Evolutionary conservation across 64 coral and sea anemone species (phyloP), one percentile per base, ranked within the genome.

Genomic region (Platygyra sinensis): DNA sequence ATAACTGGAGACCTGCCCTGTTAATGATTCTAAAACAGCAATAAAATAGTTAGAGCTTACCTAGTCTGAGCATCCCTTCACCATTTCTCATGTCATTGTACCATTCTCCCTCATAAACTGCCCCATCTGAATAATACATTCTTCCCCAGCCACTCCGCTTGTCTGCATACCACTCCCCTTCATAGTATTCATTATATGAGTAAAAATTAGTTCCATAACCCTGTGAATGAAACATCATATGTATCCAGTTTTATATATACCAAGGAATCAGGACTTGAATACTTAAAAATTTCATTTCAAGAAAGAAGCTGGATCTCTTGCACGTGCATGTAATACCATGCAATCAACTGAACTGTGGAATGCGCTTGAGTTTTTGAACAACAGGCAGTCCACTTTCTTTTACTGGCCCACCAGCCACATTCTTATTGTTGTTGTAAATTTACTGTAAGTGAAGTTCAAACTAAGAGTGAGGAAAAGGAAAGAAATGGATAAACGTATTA

Each of bases 201-300:
- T 95, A 98, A 52, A 98, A 98, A 62, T 98, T 98, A n/a, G 96
- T 95, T 69, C 96, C 96, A 95, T 98, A 98, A 25, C 96, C 96
- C 96, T 98, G 33, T 24, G 33, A 79, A 29, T 36, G 77, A 89
- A 90, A 33, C 19, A 52, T 10, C 19, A 6, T 49, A 13, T 20
- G 9, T 28, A 29, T n/a, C 13, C 52, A 60, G 77, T 10, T 69
- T 8, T 46, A 46, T 8, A 46, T 46, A 46, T 46, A 5, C 42
- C 42, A 46, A 46, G 42, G 7, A 46, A 46, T 46, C 7, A 46
- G 4, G 7, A 46, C 3, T 46, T 46, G 42, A 8, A 46, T 46
- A 46, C 42, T 39, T 5, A 46, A 46, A 6, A 46, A 46, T 15
- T 22, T 16, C 60, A 11, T 62, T 62, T 18, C 13, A 62, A 11